Percentiles rank a stretch among this genome's conserved stretches.
phyloP scores from a whole-genome alignment of 2,113 vertebrate species.

The Saimiri boliviensis region DNA sequence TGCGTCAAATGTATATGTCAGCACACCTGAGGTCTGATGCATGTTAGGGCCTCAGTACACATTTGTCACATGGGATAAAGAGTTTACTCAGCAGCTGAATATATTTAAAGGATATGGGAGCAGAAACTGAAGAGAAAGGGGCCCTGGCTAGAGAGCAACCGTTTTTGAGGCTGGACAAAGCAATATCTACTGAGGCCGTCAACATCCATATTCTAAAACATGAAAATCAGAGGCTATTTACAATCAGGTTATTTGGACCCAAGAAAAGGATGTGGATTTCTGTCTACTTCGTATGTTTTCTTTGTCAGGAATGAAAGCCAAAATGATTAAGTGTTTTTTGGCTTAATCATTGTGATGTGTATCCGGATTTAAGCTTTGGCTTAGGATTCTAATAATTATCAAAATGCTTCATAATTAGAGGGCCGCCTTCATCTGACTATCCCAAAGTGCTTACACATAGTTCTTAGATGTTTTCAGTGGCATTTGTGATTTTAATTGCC shows the following conservation, averaged over 20 bases:
- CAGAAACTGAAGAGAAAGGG: neutral
- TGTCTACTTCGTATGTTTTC: neutral
- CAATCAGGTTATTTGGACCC: neutral
- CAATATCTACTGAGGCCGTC: neutral
- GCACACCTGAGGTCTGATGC: no score
- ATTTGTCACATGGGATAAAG: neutral
- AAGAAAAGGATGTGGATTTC: neutral
- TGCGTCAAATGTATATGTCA: neutral
- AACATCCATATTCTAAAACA: neutral
- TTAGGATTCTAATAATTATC: conserved; percentile 28
- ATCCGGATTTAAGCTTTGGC: neutral
- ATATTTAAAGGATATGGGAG: neutral
- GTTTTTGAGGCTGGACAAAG: neutral
- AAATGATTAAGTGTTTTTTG: neutral
- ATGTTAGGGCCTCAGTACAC: rapidly evolving
- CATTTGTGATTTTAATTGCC: neutral
- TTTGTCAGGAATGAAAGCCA: conserved; percentile 28
- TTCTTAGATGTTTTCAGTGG: neutral
- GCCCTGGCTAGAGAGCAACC: neutral
- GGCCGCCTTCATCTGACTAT: neutral
- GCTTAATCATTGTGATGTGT: neutral
- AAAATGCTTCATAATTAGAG: conserved; percentile 43
- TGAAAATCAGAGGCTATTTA: neutral
- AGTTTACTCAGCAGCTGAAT: neutral
- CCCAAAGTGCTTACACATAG: neutral